Base-by-base conservation (phyloP, 2,888 invertebrate species). In the Dasypogon diadema region DNA sequence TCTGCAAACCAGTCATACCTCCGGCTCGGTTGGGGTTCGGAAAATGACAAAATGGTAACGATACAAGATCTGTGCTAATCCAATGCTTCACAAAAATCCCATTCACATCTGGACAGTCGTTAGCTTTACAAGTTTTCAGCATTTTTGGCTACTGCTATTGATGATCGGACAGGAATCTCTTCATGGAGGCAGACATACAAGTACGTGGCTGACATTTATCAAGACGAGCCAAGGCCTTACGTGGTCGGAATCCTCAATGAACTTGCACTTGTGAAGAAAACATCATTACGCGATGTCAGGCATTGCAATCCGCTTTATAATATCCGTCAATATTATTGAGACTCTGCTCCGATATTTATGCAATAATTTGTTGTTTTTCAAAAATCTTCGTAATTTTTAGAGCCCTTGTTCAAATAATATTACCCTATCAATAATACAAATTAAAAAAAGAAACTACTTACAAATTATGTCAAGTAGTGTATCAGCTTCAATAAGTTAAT, bases 181-280 rank as follows among this genome's bases (percentile, higher is more conserved):
- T 21, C 21, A 21, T 26, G 56, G 16, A 60, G 46, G 37, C 21
- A 12, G 37, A 16, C 37, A 21, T 37, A 18, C 37, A 10, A 37
- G 16, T 26, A 34, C 18, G 60, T 37, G 37, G 26, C 18, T 60
- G 37, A 37, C 37, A 60, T 60, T 60, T 60, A 18, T 10, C 18
- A 3, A 34, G 42, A 37, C 37, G 18, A 56, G 5, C 26, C 65
- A 42, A 65, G 48, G 65, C 46, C 65, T 65, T 65, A 65, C 65
- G 65, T 65, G 65, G 48, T 65, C 26, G 46, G 65, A 65, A 46
- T 65, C 48, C 46, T 48, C 65, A 65, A 65, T 48, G 48, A 65
- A 48, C 65, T 65, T 48, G 65, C 46, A 48, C n/a, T 16, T 46
- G 46, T 65, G 3, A 16, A 6, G n/a, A 22, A 65, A 46, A 22